Evolutionary conservation across 2,113 vertebrate genomes (phyloP), one percentile per base, ranked within the genome.

Genomic region (Paracanthobrama guichenoti): DNA sequence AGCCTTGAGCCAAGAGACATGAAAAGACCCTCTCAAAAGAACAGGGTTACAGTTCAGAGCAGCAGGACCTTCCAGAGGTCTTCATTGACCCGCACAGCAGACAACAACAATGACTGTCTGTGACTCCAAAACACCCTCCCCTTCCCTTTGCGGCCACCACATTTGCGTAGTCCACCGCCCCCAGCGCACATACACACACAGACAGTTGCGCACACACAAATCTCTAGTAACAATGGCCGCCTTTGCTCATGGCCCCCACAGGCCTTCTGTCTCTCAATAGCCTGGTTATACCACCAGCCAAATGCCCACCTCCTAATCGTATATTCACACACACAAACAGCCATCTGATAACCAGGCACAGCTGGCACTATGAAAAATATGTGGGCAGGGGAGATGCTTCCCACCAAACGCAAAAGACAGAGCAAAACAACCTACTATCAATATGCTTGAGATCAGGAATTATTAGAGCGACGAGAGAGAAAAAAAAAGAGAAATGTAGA

Each of bases 21-120:
- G 81, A 88, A 74, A 67, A 60, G 50, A 20, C 82, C 80, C 50
- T 84, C 78, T 64, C 73, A 86, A 83, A 83, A 62, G 76, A 64
- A 62, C 87, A 71, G 84, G 84, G 76, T 88, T 83, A 86, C 82
- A 73, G 84, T 88, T 78, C 46, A 80, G 31, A 82, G 78, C 62
- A 35, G 26, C 78, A 84, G 66, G 78, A 72, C 44, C 57, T 67
- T 69, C 67, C 76, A 73, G 66, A 88, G 78, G 78, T 77, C 82
- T 84, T 83, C 85, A 86, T 86, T 88, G 81, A 84, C 85, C 85
- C 66, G 78, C 78, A 20, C 2, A 57, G 55, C 82, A 84, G 87
- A 86, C 82, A 77, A 82, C 82, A 86, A 88, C 87, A 88, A 84
- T 86, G 84, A 67, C 82, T 22, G 78, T 78, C 81, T 86, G 84